Percentiles rank a stretch among this genome's conserved stretches.
Evolutionary conservation across 2,888 invertebrate species (phyloP).

Genomic region (Amblyteles armatorius): DNA sequence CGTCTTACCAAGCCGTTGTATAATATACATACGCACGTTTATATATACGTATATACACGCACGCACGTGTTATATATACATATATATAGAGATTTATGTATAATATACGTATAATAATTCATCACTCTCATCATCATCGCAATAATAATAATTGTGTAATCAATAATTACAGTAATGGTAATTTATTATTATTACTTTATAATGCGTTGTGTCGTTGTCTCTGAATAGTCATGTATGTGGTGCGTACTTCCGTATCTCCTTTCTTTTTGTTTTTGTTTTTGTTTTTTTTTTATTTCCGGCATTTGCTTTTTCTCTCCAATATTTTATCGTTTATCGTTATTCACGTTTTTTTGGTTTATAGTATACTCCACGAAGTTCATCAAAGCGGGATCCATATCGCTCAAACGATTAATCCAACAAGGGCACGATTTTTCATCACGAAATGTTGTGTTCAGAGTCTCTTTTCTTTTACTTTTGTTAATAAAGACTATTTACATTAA

Average conservation of each 20-base stretch:
- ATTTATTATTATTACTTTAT: constrained; percentile 82
- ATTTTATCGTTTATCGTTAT: constrained; percentile 25
- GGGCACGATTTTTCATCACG: constrained; percentile 58
- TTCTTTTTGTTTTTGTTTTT: constrained; percentile 10
- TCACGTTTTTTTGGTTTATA: constrained; percentile 29
- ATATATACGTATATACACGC: constrained; percentile 39
- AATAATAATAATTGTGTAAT: constrained; percentile 67
- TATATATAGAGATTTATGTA: constrained; percentile 67
- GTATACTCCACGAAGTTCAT: constrained; percentile 48
- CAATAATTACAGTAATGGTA: constrained; percentile 65
- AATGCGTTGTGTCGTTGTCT: constrained; percentile 85
- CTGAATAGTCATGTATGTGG: constrained; percentile 82
- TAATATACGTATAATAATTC: constrained; percentile 68
- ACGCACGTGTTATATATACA: constrained; percentile 47
- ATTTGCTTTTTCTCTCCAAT: constrained; percentile 34
- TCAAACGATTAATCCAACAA: constrained; percentile 72
- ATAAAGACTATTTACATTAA: constrained; percentile 75
- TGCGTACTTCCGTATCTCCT: constrained; percentile 63
- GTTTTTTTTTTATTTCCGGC: constrained; percentile 25
- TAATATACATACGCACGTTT: constrained; percentile 58
- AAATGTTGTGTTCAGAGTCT: constrained; percentile 41
- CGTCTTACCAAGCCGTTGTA: constrained; percentile 67
- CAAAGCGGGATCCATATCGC: constrained; percentile 59
- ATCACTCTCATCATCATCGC: constrained; percentile 69
- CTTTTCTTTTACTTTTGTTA: constrained; percentile 10